These are phyloP conservation scores for Meganola albula DNA, from an alignment of 2,888 invertebrate species.

Conservation along the genomic window DNA sequence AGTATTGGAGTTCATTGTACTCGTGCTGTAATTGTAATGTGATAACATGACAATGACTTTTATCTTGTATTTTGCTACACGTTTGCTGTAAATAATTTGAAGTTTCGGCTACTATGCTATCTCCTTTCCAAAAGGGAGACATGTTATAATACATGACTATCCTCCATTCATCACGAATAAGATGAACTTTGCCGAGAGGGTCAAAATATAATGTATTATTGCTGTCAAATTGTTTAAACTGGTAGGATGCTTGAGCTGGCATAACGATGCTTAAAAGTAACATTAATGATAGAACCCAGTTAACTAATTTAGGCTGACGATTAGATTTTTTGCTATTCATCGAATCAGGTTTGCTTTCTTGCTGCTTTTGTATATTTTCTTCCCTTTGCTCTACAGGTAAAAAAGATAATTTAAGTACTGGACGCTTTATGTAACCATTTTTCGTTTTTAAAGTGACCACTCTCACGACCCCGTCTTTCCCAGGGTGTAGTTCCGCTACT, in stretches of 20 bases:
- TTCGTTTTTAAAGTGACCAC: constrained; percentile 1
- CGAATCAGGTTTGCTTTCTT: background rate
- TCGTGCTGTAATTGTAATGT: constrained; percentile 2
- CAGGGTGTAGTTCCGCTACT: constrained; percentile 2
- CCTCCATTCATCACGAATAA: background rate
- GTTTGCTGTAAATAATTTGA: background rate
- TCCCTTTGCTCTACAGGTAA: constrained; percentile 1
- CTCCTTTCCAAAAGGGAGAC: background rate
- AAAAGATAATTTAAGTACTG: background rate
- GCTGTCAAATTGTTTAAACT: background rate
- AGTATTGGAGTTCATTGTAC: constrained; percentile 12
- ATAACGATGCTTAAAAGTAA: background rate
- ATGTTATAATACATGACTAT: background rate
- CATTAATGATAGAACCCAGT: background rate
- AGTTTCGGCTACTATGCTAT: background rate
- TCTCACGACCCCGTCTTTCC: background rate
- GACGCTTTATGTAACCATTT: background rate
- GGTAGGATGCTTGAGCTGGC: background rate
- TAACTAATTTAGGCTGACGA: background rate
- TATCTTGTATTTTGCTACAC: background rate
- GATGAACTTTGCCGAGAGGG: background rate
- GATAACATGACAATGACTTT: background rate
- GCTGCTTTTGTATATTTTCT: background rate
- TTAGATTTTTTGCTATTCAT: background rate
- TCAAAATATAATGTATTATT: constrained; percentile 1